Evolutionary conservation across 2,888 invertebrate species (phyloP).

Genomic region (Syrista parreyssii): DNA sequence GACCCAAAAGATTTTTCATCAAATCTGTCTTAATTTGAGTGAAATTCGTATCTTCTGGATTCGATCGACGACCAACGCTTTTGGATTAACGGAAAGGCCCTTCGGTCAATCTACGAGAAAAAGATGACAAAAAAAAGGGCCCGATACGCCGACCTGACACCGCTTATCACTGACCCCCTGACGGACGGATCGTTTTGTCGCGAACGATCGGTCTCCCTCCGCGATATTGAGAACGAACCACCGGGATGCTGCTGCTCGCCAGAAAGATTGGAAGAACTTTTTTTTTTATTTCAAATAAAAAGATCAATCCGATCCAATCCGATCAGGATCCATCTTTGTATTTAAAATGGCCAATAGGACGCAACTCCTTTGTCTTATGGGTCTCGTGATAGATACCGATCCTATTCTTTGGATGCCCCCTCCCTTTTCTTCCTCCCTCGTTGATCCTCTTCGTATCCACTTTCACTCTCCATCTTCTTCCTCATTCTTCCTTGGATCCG

Average conservation of each 20-base stretch:
- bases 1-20: not conserved
- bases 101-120: not conserved
- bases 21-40: not conserved
- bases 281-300: not conserved
- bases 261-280: not conserved
- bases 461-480: constrained; percentile 21
- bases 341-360: not conserved
- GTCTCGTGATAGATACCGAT: not conserved
- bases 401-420: not conserved
- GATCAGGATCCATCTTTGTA: not conserved
- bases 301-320: not conserved
- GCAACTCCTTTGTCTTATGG: not conserved
- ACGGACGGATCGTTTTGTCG: not conserved
- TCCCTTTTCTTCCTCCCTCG: constrained; percentile 5
- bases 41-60: not conserved
- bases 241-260: not conserved
- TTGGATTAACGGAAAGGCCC: not conserved
- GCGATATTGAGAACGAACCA: not conserved
- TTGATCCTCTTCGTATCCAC: constrained; percentile 16
- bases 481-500: constrained; percentile 17
- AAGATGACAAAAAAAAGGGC: not conserved
- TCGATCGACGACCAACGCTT: not conserved
- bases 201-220: not conserved
- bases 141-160: not conserved
- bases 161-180: constrained; percentile 23